Evolutionary conservation across 2,888 invertebrate genomes (phyloP).

Genomic region (Sphaerophoria rueppellii): DNA sequence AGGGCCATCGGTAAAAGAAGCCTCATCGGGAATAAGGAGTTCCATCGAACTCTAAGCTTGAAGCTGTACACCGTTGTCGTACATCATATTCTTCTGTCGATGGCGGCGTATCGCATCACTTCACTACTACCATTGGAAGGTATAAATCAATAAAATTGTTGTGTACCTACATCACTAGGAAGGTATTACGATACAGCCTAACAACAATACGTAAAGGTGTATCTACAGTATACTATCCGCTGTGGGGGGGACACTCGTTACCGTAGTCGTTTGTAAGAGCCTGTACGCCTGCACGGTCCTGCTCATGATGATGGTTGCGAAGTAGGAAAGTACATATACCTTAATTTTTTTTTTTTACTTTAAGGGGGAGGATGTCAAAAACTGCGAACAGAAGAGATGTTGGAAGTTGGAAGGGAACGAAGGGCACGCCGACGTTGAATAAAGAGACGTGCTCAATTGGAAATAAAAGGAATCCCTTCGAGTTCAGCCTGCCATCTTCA

Average conservation of each 20-base stretch:
- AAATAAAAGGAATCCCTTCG: constrained; percentile 63
- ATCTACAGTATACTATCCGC: constrained; percentile 26
- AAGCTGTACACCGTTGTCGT: constrained; percentile 8
- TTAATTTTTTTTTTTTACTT: background rate
- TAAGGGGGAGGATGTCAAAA: constrained; percentile 39
- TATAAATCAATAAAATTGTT: constrained; percentile 72
- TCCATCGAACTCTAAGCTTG: constrained; percentile 60
- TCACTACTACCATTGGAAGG: constrained; percentile 61
- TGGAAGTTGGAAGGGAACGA: background rate
- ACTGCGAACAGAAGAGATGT: constrained; percentile 8
- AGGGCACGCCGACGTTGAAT: background rate
- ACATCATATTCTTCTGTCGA: constrained; percentile 28
- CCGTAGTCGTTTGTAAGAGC: constrained; percentile 29
- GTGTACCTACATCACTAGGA: constrained; percentile 63
- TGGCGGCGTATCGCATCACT: background rate
- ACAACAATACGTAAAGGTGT: constrained; percentile 69
- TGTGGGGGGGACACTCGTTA: constrained; percentile 13
- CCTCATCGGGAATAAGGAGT: constrained; percentile 65
- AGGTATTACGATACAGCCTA: constrained; percentile 64
- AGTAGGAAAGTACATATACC: constrained; percentile 34
- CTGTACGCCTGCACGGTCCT: constrained; percentile 35
- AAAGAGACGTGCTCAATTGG: constrained; percentile 65
- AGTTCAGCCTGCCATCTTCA: constrained; percentile 60
- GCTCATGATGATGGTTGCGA: constrained; percentile 4
- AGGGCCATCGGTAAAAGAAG: constrained; percentile 31